Evolutionary conservation across 2,888 invertebrate genomes (phyloP).

Genomic region (Trachelus tabidus): DNA sequence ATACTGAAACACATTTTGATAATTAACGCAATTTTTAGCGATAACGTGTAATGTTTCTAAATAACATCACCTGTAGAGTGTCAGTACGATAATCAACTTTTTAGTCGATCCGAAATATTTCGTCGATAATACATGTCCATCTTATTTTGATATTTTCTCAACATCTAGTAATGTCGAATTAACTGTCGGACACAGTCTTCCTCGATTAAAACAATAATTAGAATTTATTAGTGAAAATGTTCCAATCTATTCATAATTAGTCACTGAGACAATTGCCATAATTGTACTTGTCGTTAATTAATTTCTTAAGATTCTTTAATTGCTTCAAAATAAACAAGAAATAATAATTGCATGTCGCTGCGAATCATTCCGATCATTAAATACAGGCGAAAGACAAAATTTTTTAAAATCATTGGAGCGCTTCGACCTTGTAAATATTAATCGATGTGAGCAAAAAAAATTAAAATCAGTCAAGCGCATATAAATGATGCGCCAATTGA

Average conservation of each 20-base stretch:
- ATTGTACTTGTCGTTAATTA: not conserved
- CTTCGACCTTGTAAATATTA: not conserved
- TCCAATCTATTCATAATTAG: not conserved
- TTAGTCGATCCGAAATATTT: not conserved
- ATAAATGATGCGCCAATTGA: not conserved
- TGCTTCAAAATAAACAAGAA: not conserved
- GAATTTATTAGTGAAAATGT: conserved; percentile 23
- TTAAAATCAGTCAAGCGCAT: not conserved
- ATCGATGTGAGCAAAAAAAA: not conserved
- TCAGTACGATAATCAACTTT: not conserved
- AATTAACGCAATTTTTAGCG: not conserved
- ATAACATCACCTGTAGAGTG: not conserved
- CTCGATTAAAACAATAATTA: conserved; percentile 38
- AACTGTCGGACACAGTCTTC: conserved; percentile 20
- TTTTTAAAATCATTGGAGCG: not conserved
- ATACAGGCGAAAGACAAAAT: not conserved
- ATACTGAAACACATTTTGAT: not conserved
- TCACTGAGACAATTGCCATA: not conserved
- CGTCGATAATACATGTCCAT: not conserved
- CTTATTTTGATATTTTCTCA: not conserved
- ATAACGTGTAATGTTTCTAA: not conserved
- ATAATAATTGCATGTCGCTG: not conserved
- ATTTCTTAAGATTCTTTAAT: not conserved
- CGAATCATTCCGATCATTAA: not conserved
- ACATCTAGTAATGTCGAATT: not conserved